These are phyloP conservation scores for Abramis brama DNA, from an alignment of 2,113 vertebrate species.

Conservation along the genomic window DNA sequence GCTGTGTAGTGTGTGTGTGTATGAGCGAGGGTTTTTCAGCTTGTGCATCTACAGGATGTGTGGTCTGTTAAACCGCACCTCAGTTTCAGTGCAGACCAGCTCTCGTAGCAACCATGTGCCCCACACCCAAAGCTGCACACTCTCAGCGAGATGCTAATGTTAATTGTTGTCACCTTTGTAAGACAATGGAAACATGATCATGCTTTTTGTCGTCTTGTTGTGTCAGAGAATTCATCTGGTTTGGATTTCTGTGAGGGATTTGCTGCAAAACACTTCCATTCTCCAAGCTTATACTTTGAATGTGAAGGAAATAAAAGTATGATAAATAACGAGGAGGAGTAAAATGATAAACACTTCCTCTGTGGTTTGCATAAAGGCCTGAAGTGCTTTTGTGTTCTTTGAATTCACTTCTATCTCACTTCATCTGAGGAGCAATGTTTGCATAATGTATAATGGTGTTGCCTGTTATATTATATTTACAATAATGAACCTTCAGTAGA, in stretches of 20 bases:
- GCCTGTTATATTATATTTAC: background rate
- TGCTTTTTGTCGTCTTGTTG: background rate
- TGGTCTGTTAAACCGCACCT: conserved; percentile 69
- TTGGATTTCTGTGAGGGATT: background rate
- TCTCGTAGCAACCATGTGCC: conserved; percentile 46
- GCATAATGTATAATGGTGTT: background rate
- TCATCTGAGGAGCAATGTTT: background rate
- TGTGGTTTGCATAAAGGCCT: conserved; percentile 29
- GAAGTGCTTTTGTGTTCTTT: conserved; percentile 7
- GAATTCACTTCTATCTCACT: conserved; percentile 8
- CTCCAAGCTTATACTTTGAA: background rate
- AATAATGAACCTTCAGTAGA: background rate
- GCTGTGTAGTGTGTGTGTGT: conserved; percentile 42
- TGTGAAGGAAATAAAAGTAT: background rate
- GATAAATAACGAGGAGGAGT: background rate
- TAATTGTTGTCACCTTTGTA: conserved; percentile 17
- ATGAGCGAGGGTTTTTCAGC: conserved; percentile 30
- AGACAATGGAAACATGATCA: conserved; percentile 32
- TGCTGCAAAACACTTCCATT: background rate
- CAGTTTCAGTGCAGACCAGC: conserved; percentile 58
- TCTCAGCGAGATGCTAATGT: conserved; percentile 28
- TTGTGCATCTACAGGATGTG: conserved; percentile 65
- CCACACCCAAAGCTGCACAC: conserved; percentile 47
- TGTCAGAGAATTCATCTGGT: background rate
- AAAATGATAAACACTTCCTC: conserved; percentile 31